A percentile compares a stretch with the other conserved stretches of the same genome.
Conservation (phyloP, 2,113 vertebrate genomes). For the Australoheros scitulus region DNA sequence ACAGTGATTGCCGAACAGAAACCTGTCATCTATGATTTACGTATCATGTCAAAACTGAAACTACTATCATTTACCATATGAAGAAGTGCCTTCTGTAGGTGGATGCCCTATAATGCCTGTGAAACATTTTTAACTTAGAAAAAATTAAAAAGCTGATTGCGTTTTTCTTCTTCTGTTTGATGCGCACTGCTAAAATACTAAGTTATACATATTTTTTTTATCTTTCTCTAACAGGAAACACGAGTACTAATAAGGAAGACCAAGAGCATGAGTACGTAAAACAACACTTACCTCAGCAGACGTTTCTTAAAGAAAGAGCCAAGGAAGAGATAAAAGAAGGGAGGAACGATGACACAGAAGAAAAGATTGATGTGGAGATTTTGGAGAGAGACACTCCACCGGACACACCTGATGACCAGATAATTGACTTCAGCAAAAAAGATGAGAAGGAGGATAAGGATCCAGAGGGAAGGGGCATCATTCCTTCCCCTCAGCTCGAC, state of each 20-base stretch:
- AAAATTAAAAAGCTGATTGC: neutral
- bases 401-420: slow-evolving; percentile 75
- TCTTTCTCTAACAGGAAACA: slow-evolving; percentile 54
- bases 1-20: slow-evolving; percentile 69
- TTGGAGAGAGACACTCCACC: slow-evolving; percentile 77
- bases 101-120: slow-evolving; percentile 23
- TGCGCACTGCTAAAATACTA: neutral
- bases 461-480: slow-evolving; percentile 5
- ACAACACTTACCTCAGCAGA: slow-evolving; percentile 62
- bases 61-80: slow-evolving; percentile 77
- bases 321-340: slow-evolving; percentile 62
- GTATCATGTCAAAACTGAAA: slow-evolving; percentile 71
- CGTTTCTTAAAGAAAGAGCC: slow-evolving; percentile 22
- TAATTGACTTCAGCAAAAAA: slow-evolving; percentile 76
- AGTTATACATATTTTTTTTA: neutral
- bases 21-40: slow-evolving; percentile 27
- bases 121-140: neutral
- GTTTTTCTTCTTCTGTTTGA: neutral
- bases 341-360: slow-evolving; percentile 61
- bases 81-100: slow-evolving; percentile 47
- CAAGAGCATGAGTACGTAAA: slow-evolving; percentile 46
- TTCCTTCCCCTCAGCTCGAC: slow-evolving; percentile 29
- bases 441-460: slow-evolving; percentile 45
- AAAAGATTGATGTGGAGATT: slow-evolving; percentile 73
- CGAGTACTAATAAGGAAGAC: slow-evolving; percentile 24